Conservation (phyloP, 2,113 vertebrate species). For the Laterallus jamaicensis region DNA sequence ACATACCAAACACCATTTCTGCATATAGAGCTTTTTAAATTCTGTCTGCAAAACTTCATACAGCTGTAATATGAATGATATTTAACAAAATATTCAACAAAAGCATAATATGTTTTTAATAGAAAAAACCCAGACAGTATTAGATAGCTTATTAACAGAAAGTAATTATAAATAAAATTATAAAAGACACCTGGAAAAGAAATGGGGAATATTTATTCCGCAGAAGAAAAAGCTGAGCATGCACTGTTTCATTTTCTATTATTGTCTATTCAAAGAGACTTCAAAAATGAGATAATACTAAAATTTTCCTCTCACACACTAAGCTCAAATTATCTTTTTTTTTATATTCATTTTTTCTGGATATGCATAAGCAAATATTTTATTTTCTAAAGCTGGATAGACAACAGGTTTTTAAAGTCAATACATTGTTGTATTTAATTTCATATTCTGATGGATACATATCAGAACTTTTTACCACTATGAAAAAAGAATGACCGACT, state of each 20-base stretch:
- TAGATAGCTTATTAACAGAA: neutral
- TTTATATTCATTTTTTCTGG: neutral
- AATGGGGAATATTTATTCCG: neutral
- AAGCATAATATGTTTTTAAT: neutral
- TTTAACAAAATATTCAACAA: neutral
- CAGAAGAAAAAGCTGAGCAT: neutral
- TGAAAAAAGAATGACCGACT: neutral
- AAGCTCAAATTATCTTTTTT: neutral
- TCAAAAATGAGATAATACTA: neutral
- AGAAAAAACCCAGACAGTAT: neutral
- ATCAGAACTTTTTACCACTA: neutral
- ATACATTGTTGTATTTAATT: neutral
- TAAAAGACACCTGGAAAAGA: neutral
- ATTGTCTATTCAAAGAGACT: neutral
- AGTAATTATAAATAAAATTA: neutral
- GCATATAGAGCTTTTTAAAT: neutral
- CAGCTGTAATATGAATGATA: neutral
- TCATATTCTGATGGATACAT: neutral
- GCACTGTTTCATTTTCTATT: neutral
- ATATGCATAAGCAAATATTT: neutral
- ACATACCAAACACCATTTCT: neutral
- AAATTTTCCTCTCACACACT: neutral
- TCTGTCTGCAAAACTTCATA: neutral
- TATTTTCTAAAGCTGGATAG: neutral
- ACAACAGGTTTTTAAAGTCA: neutral